Evolutionary conservation across 2,888 invertebrate genomes (phyloP).

Genomic region (Electrophaes corylata): DNA sequence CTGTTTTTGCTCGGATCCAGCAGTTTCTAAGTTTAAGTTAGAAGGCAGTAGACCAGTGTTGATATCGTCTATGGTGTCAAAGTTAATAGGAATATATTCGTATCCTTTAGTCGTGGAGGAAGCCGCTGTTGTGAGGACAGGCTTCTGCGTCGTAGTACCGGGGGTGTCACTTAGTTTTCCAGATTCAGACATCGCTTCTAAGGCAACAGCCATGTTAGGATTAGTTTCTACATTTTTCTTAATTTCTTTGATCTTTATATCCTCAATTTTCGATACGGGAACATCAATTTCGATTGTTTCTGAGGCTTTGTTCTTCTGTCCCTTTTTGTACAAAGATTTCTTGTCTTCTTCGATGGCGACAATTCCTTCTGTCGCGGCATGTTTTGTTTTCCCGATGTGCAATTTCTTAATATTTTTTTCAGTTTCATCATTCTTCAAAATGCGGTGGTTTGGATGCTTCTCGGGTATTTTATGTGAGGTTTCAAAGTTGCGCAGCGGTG

Average conservation of each 20-base stretch:
- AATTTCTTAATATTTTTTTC: conserved; percentile 75
- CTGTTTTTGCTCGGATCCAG: conserved; percentile 87
- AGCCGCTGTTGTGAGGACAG: conserved; percentile 82
- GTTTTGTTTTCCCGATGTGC: conserved; percentile 67
- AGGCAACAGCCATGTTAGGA: conserved; percentile 71
- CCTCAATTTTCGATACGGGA: conserved; percentile 77
- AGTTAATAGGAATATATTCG: conserved; percentile 78
- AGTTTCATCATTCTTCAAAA: conserved; percentile 62
- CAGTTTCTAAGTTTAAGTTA: conserved; percentile 83
- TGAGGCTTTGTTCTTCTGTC: conserved; percentile 66
- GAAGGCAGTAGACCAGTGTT: conserved; percentile 78
- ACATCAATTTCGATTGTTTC: conserved; percentile 78
- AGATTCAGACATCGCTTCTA: conserved; percentile 79
- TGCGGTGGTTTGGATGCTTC: conserved; percentile 69
- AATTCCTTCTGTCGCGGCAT: conserved; percentile 71
- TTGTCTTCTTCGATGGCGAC: conserved; percentile 79
- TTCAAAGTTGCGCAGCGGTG: conserved; percentile 84
- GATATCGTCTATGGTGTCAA: conserved; percentile 79
- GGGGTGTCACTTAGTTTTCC: conserved; percentile 69
- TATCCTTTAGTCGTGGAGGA: conserved; percentile 62
- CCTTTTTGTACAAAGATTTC: conserved; percentile 64
- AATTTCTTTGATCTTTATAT: conserved; percentile 79
- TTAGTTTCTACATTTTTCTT: conserved; percentile 75
- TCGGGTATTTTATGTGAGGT: conserved; percentile 89
- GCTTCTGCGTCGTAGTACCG: conserved; percentile 82